Base-by-base conservation (phyloP, 2,113 vertebrate genomes). In the Forbesichthys papilliferus region DNA sequence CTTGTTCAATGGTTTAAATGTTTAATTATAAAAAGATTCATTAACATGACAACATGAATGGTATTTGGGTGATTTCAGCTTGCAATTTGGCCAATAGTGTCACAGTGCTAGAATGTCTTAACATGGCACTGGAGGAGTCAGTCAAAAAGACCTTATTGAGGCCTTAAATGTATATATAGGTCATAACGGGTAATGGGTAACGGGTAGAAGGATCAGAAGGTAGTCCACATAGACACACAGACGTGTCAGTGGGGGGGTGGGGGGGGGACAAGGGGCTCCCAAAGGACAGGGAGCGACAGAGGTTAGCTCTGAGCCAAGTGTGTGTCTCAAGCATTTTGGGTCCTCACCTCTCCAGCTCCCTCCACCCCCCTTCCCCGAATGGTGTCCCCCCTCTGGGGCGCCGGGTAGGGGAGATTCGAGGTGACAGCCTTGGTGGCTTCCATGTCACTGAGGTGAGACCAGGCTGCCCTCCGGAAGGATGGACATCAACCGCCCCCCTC, bases 401-500 rank as follows among this genome's bases (percentile, higher is more conserved):
- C 79, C 36, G 36, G 36, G 36, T 2, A 42, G 36, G 62, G 20
- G 78, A 82, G 86, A 89, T 87, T 85, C 67, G 86, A 92, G 87
- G 87, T 80, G 87, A 92, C 89, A 91, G 89, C 84, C 84, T 61
- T 78, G 85, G 83, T 85, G 87, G 88, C 87, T 88, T 89, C 86
- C 85, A 84, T 90, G 88, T 87, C 88, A 84, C 49, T 34, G 85
- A 91, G 89, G 89, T 90, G 87, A 89, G 82, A 89, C 78, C 33
- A 84, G 86, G 74, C 82, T 88, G 74, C 83, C 86, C 83, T 81
- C 78, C 81, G 81, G 81, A 84, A 60, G 84, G 71, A 85, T 80
- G 11, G 55, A n/a, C 55, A 6, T 10, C 56, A 6, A 8, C 56
- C 1, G 3, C 10, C 7, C 18, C 2, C 0, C 20, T 11, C 6